Evolutionary conservation across 2,113 vertebrate species (phyloP), one percentile per base, ranked within the genome.

Genomic region (Nycticebus coucang): DNA sequence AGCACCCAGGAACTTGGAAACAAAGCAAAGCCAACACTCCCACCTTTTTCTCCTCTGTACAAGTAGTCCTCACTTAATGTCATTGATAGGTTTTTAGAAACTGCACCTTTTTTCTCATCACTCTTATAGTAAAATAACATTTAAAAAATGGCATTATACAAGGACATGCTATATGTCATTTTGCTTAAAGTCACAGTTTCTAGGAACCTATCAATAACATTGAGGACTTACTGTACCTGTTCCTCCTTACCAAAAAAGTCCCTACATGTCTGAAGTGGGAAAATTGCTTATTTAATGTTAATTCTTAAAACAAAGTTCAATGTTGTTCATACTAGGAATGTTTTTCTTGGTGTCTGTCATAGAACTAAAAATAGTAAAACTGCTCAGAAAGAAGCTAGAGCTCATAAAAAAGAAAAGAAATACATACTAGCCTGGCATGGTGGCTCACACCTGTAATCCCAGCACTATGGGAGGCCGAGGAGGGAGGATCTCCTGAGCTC

Each of bases 301-400:
- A 83, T 75, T 60, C 60, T 78, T 85, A 93, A 93, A 68, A 79
- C 69, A 45, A 35, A 80, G 12, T 66, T 92, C 53, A 66, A 22
- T 69, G 17, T 66, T 80, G 4, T 88, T 87, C 28, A 45, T 78
- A 8, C 62, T 78, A 7, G 77, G 66, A 37, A 9, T 89, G 59
- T 74, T 87, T 89, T 95, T 79, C 57, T 59, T 84, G 35, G 8
- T 81, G 9, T 83, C 59, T 92, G 19, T 87, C 17, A 24, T 33
- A 86, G 64, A 92, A 83, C 79, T 95, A 75, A 95, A 88, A 95
- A 69, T 77, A 68, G 60, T 59, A 71, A 68, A 24, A 60, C 45
- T 71, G 4, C 30, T 78, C 59, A 84, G 24, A 92, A 87, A 69
- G 26, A 95, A 95, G n/a, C 26, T 77, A 87, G 37, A 22, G 89